phyloP scores from a whole-genome alignment of 2,797 vertebrate species.

The Telmatherina bonti region DNA sequence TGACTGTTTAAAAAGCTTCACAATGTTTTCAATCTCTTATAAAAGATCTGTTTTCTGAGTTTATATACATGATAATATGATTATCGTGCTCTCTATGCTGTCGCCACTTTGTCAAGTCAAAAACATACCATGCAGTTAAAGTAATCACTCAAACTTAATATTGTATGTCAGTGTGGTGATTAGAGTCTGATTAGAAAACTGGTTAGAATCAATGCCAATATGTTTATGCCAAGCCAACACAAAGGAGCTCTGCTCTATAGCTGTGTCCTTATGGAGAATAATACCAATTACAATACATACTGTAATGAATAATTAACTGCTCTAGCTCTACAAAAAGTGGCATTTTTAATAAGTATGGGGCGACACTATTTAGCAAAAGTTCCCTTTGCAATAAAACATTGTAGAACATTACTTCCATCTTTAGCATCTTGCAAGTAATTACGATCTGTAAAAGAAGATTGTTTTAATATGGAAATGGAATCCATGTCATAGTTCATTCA shows the following conservation, averaged over 20 bases:
- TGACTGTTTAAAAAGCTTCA: conserved; percentile 43
- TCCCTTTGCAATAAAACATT: conserved; percentile 43
- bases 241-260: not conserved
- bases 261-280: conserved; percentile 31
- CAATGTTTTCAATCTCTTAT: conserved; percentile 39
- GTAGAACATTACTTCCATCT: conserved; percentile 48
- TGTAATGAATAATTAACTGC: conserved; percentile 63
- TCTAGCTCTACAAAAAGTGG: conserved; percentile 32
- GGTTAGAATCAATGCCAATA: conserved; percentile 28
- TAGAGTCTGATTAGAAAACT: conserved; percentile 59
- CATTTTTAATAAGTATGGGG: conserved; percentile 40
- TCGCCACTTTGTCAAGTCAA: conserved; percentile 40
- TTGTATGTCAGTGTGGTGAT: conserved; percentile 59
- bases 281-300: conserved; percentile 48
- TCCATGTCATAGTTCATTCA: conserved; percentile 66
- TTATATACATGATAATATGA: conserved; percentile 49
- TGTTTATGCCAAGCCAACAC: conserved; percentile 28
- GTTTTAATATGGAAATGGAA: conserved; percentile 73
- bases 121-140: conserved; percentile 44
- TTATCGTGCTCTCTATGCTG: conserved; percentile 44
- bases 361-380: conserved; percentile 23
- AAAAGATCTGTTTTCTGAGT: conserved; percentile 33
- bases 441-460: conserved; percentile 59
- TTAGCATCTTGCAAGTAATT: conserved; percentile 56
- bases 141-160: conserved; percentile 63